Base-by-base conservation (phyloP, 2,888 invertebrate genomes). In the Microctonus hyperodae region DNA sequence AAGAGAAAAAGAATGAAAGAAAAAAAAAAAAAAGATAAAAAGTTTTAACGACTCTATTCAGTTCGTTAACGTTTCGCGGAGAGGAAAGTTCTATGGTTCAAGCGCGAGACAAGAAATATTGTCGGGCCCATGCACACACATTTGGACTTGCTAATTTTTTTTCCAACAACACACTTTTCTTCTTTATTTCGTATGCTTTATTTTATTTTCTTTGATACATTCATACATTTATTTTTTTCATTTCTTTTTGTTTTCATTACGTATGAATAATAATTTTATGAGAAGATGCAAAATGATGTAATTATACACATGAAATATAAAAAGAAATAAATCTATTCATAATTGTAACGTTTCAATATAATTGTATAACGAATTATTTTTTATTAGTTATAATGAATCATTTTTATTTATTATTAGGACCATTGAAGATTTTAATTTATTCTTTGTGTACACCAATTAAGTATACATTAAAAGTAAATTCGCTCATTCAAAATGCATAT, bases 41-140 rank as follows among this genome's bases (percentile, higher is more conserved):
- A 44, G 44, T 56, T 67, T 72, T 65, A 70, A 70, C 67, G 69
- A 70, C 68, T 72, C 67, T 57, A 67, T 68, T 70, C 69, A 50
- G 69, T 68, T 70, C 65, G 68, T 70, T 70, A 65, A 67, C 48
- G 35, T 50, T 68, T 67, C 51, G 58, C 55, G 59, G 59, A 48
- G 56, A 57, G 51, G 65, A 64, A 56, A 60, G 57, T 55, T 64
- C 28, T 37, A 28, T 20, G 60, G 37, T 37, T 31, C 20, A 48
- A n/a, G 61, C 61, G 28, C 40, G 33, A 35, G 51, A 48, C 16
- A 57, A 64, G 48, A 64, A 64, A 64, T 64, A 64, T 64, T 64
- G 31, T 50, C 55, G n/a, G 40, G 40, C 40, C 53, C 53, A 53
- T 53, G 53, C 53, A 28, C 25, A n/a, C n/a, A 28, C 35, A 57